Evolutionary conservation across 2,113 vertebrate species (phyloP).

Genomic region (Podarcis muralis): DNA sequence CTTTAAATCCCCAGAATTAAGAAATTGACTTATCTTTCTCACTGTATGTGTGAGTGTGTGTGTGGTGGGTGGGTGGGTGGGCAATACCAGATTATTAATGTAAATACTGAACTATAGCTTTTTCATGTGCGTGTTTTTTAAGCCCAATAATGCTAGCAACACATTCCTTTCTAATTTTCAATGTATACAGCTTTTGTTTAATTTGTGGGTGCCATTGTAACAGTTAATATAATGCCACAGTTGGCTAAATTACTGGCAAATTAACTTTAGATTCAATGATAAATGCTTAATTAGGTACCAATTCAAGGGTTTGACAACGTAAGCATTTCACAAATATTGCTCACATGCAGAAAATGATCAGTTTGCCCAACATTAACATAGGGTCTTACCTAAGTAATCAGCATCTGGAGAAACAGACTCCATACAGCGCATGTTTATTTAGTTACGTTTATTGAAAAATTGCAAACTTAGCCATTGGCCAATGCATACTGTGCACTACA

Average conservation of each 20-base stretch:
- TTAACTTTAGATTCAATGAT: conserved; percentile 18
- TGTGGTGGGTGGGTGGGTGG: too few species aligned
- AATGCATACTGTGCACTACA: background rate
- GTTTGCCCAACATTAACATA: background rate
- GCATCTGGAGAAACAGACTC: background rate
- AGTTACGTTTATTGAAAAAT: background rate
- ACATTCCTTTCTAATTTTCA: background rate
- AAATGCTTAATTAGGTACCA: conserved; percentile 17
- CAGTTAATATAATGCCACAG: background rate
- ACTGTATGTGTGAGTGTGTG: background rate
- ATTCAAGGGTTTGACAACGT: conserved; percentile 22
- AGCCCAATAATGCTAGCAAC: too few species aligned
- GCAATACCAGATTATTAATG: background rate
- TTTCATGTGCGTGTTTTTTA: background rate
- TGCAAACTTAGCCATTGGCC: background rate
- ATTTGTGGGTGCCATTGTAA: background rate
- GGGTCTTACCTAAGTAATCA: background rate
- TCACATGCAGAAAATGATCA: conserved; percentile 1
- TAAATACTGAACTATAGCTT: background rate
- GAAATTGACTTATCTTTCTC: background rate
- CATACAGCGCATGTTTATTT: background rate
- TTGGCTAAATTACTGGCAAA: conserved; percentile 17
- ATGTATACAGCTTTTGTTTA: background rate
- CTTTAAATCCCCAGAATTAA: background rate
- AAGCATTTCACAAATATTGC: conserved; percentile 26